Evolutionary conservation across 2,888 invertebrate genomes (phyloP), one percentile per base, ranked within the genome.

Genomic region (Orthosia cruda): DNA sequence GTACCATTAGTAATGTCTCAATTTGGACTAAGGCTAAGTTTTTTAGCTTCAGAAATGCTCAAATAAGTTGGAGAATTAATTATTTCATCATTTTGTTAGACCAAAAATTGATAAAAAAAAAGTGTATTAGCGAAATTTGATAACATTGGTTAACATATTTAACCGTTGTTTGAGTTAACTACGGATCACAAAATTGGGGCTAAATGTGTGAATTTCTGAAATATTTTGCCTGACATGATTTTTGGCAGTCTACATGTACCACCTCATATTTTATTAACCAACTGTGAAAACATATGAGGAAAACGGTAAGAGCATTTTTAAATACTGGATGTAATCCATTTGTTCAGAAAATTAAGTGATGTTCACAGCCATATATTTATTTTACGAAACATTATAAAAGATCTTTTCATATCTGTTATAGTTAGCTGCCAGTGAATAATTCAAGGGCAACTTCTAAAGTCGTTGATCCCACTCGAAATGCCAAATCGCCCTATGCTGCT

Each of bases 401-500:
- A 72, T 23, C 1, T 52, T 47, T 57, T 73, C 26, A 45, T 40
- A 49, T 40, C 54, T 74, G 61, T 49, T 58, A 50, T 13, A 66
- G n/a, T n/a, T n/a, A n/a, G n/a, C n/a, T n/a, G n/a, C n/a, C 47
- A 67, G 59, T 77, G 58, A 68, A 45, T 58, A 45, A 72, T 61
- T 71, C 81, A 84, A 86, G 78, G 77, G 61, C 62, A 76, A 58
- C 61, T 52, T 66, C 52, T 58, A 59, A 49, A 80, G 81, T 81
- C 81, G 50, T 75, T 80, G 80, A 77, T 73, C 87, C 81, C 77
- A 72, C 69, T 78, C 55, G 74, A 71, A 70, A 62, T 70, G 58
- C 71, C 65, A 68, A 73, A 79, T 71, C 59, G 49, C 64, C 20
- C 13, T 63, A 62, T 15, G 45, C 12, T 61, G 15, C 59, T 59